Evolutionary conservation across 1,140 invertebrate genomes (phyloP), one percentile per base, ranked within the genome.

Genomic region (Drosophila bocki): DNA sequence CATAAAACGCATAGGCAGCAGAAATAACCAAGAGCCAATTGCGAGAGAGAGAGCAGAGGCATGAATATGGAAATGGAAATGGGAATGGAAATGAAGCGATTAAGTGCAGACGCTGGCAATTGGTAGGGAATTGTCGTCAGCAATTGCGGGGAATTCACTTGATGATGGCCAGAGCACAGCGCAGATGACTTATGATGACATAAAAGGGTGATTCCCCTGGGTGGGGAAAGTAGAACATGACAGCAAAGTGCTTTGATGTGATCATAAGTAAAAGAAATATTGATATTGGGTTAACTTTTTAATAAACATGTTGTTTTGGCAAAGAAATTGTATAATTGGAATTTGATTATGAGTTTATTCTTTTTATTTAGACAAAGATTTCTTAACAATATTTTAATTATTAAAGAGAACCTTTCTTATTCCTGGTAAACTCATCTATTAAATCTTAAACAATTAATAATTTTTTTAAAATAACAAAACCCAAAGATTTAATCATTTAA

Each of bases 1-100:
- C 84, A 87, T 88, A 84, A 87, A 88, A 88, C 74, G 74, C 84
- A 87, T 68, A 80, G 80, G 81, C 81, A 80, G 81, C 53, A 78
- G 64, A 67, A 47, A 57, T 54, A 63, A 63, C 47, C 37, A 33
- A 39, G 74, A 74, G 65, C 63, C 75, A 80, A 78, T 82, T 87
- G 76, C 76, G 17, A 7, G 17, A 44, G 37, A 8, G 56, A 42
- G 15, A 15, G 50, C 48, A 75, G 62, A 62, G 62, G 60, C 68
- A 60, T 62, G 53, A 48, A 56, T 47, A 42, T 15, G 29, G 45
- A 64, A 37, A 77, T 13, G 70, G 48, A 80, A 68, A 80, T 76
- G 70, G 48, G 47, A 60, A 82, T 74, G 63, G 45, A 82, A 83
- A 83, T 83, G 71, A 83, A 83, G 81, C 81, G 77, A 85, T 83